Evolutionary conservation across 2,888 invertebrate species (phyloP), one percentile per base, ranked within the genome.

Genomic region (Cremastobaeus sp.): DNA sequence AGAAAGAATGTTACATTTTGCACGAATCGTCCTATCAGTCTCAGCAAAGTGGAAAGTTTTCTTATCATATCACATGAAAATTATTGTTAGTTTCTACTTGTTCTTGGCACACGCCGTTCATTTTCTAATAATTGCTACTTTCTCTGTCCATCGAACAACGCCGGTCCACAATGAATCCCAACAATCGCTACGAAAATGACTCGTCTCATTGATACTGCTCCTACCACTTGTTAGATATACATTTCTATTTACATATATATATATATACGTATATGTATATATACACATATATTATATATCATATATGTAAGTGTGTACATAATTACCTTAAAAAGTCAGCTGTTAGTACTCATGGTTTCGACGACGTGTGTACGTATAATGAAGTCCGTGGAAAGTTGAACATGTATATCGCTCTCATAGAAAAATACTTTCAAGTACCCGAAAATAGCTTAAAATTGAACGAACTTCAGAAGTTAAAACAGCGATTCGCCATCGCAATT

Each of bases 121-220:
- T 25, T 47, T 62, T 17, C 35, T 52, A 35, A 32, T 62, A 2
- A n/a, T 45, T 28, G 14, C 39, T 37, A 50, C 64, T 54, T 60
- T 12, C 11, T 30, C 43, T 62, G 18, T 48, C 60, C 47, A 52
- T 54, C 62, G 55, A 68, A 59, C 28, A 35, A 41, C 37, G 55
- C 70, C 62, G 35, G 45, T 43, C 39, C 39, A 59, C 52, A 66
- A 47, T 50, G 59, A 77, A 74, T 74, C 62, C 74, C 60, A 54
- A 57, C 74, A 68, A 78, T 77, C 74, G 68, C 52, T 76, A 76
- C 60, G 78, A 80, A 79, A 78, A 75, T 77, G 72, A 74, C 73
- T 60, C 17, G 25, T 60, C 69, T 66, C 69, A 69, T 78, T 77
- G 64, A 73, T 78, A 77, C 73, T 76, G 76, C 70, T 45, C 57